phyloP scores from a whole-genome alignment of 2,113 vertebrate genomes.

The Microcebus griseorufus region DNA sequence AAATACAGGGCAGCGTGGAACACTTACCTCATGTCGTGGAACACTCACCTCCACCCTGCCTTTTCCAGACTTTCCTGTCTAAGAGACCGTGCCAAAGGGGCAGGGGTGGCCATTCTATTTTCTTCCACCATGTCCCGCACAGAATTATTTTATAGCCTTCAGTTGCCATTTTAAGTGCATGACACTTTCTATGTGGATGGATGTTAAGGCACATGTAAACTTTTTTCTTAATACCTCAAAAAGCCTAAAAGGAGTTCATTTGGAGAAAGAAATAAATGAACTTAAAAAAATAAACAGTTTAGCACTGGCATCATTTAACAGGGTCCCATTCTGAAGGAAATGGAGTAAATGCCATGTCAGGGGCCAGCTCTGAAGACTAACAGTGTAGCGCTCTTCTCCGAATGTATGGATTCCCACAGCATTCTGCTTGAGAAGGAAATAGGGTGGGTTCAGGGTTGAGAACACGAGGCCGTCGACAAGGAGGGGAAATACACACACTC shows the following conservation, averaged over 20 bases:
- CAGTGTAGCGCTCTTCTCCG: not conserved
- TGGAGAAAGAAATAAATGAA: conserved; percentile 41
- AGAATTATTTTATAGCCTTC: not conserved
- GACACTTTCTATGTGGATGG: not conserved
- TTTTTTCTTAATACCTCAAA: conserved; percentile 12
- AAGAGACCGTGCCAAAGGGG: not conserved
- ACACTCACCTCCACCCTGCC: not conserved
- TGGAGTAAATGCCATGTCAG: not conserved
- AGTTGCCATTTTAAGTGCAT: not conserved
- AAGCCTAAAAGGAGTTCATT: conserved; percentile 15
- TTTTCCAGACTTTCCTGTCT: not conserved
- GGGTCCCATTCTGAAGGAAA: not conserved
- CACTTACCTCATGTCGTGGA: conserved; percentile 1
- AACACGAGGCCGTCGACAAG: not conserved
- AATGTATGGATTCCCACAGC: conserved; percentile 11
- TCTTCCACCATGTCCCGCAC: not conserved
- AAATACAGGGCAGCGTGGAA: not conserved
- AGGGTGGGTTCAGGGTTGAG: not conserved
- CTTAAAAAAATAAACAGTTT: conserved; percentile 21
- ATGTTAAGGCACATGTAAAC: conserved; percentile 1
- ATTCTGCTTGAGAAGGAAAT: not conserved
- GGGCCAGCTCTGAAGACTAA: not conserved
- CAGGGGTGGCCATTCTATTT: not conserved
- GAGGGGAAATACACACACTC: not conserved
- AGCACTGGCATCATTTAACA: not conserved